These are phyloP conservation scores for Bombus haemorrhoidalis DNA, from an alignment of 1,140 invertebrate genomes.

Conservation along the genomic window DNA sequence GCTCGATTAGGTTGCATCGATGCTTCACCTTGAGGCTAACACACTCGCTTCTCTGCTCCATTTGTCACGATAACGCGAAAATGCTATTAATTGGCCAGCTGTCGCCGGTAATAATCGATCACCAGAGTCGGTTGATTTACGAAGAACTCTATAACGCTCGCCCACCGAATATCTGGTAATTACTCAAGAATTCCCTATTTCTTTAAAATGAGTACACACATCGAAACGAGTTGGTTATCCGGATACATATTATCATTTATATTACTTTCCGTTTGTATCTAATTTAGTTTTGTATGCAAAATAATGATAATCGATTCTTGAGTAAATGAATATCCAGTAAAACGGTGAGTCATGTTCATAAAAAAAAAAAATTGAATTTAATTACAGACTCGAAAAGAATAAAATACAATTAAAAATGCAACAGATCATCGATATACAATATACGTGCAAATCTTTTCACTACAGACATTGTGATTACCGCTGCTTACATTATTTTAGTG, in stretches of 20 bases:
- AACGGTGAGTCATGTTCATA: too few relatives aligned
- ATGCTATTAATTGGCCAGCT: conserved; percentile 39
- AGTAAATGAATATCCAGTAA: too few relatives aligned
- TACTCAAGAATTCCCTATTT: not conserved
- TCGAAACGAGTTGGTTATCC: not conserved
- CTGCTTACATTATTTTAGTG: too few relatives aligned
- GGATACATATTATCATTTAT: not conserved
- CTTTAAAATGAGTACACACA: too few relatives aligned
- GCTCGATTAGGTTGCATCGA: conserved; percentile 7
- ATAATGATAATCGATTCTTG: too few relatives aligned
- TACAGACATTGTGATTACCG: too few relatives aligned
- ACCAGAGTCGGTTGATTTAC: conserved; percentile 8
- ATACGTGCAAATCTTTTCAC: too few relatives aligned
- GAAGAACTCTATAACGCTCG: conserved; percentile 17
- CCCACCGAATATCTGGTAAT: conserved; percentile 11
- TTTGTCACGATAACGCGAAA: conserved; percentile 51
- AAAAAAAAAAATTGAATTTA: too few relatives aligned
- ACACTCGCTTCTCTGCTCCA: conserved; percentile 28
- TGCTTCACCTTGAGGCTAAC: conserved; percentile 28
- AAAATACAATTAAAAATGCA: too few relatives aligned
- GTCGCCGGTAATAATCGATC: conserved; percentile 45
- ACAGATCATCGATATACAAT: too few relatives aligned
- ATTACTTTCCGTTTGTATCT: not conserved
- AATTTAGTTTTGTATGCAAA: too few relatives aligned
- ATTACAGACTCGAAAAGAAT: too few relatives aligned